These are phyloP conservation scores for Ectemnius continuus DNA, from an alignment of 2,888 invertebrate genomes.

Conservation along the genomic window DNA sequence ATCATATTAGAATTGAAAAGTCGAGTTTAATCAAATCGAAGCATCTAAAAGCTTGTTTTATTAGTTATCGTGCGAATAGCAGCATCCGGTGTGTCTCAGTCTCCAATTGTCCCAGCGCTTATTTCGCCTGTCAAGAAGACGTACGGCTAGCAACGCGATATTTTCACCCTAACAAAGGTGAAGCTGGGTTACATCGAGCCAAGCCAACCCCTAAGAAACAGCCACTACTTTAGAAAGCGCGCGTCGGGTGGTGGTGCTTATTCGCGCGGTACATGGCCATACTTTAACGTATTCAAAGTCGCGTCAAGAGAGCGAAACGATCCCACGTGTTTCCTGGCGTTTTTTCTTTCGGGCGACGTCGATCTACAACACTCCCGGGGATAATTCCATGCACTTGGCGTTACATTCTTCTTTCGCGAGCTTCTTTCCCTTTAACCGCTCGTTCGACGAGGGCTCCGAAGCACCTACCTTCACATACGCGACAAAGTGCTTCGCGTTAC, in stretches of 20 bases:
- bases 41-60: background rate
- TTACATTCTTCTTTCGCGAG: conserved; percentile 52
- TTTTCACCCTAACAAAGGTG: conserved; percentile 56
- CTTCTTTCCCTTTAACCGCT: conserved; percentile 40
- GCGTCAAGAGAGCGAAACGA: conserved; percentile 64
- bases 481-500: conserved; percentile 61
- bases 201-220: background rate
- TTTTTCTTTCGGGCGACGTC: conserved; percentile 24
- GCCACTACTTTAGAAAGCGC: too few relatives aligned
- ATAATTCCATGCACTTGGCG: conserved; percentile 72
- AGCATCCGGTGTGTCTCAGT: conserved; percentile 36
- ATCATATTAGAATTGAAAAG: too few relatives aligned
- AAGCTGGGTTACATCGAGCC: conserved; percentile 15
- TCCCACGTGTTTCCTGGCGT: conserved; percentile 50
- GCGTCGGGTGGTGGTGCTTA: too few relatives aligned
- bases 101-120: conserved; percentile 73
- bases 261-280: conserved; percentile 44
- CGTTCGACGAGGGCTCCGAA: conserved; percentile 21
- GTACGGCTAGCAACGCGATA: conserved; percentile 66
- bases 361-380: conserved; percentile 73
- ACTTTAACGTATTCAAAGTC: conserved; percentile 60
- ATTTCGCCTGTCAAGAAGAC: conserved; percentile 75
- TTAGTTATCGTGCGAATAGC: background rate
- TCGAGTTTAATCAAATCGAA: background rate
- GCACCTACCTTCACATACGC: conserved; percentile 13